A percentile compares a stretch with the other conserved stretches of the same genome.
Evolutionary conservation across 1,140 invertebrate species (phyloP).

Genomic region (Bradynema listronoti): DNA sequence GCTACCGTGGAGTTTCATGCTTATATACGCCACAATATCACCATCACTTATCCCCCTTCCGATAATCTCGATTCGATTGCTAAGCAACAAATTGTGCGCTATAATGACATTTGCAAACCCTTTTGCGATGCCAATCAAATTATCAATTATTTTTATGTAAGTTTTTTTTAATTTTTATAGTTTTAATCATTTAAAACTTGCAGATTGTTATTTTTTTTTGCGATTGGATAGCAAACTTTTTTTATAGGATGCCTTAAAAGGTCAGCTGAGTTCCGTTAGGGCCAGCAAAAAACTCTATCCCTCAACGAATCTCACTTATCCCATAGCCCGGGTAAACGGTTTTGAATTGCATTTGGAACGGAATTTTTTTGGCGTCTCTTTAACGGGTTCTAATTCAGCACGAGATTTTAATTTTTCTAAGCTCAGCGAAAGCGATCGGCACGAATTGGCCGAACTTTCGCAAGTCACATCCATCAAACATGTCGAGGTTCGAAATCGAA

Average conservation of each 20-base stretch:
- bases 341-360: slow-evolving; percentile 49
- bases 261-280: slow-evolving; percentile 3
- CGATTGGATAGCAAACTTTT: background rate
- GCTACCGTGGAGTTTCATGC: slow-evolving; percentile 35
- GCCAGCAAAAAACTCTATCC: slow-evolving; percentile 6
- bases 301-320: slow-evolving; percentile 33
- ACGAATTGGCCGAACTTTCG: background rate
- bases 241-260: slow-evolving; percentile 13
- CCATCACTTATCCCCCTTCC: slow-evolving; percentile 15
- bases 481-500: slow-evolving; percentile 36
- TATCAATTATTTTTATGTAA: slow-evolving; percentile 27
- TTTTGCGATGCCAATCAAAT: slow-evolving; percentile 41
- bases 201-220: no score
- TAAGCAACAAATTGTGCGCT: slow-evolving; percentile 26
- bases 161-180: slow-evolving; percentile 7
- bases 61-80: slow-evolving; percentile 13
- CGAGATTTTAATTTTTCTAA: background rate
- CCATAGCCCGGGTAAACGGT: slow-evolving; percentile 44
- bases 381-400: slow-evolving; percentile 27
- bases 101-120: slow-evolving; percentile 47
- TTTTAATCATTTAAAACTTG: background rate
- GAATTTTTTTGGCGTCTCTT: slow-evolving; percentile 35
- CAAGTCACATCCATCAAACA: slow-evolving; percentile 40
- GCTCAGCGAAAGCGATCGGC: background rate
- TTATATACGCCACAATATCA: slow-evolving; percentile 29